Conservation (phyloP, 2,888 invertebrate species). For the Chrysolina americana region DNA sequence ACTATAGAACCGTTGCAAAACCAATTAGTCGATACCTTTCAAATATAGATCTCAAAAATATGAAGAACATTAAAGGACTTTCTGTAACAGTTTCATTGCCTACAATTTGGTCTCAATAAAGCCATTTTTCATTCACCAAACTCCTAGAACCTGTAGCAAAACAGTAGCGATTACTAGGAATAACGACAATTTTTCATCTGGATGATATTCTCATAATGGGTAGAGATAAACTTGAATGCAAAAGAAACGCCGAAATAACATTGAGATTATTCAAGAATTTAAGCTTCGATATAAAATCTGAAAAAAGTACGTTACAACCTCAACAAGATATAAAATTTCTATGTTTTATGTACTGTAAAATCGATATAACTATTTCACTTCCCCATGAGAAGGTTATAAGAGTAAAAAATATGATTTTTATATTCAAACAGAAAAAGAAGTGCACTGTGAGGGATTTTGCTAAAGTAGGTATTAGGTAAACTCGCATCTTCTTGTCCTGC, state of each 20-base stretch:
- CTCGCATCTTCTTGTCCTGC: too few relatives aligned
- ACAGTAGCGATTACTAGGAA: conserved; percentile 36
- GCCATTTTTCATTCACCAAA: conserved; percentile 52
- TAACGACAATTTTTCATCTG: conserved; percentile 46
- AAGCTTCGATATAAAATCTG: neutral
- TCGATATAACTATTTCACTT: neutral
- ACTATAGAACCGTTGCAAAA: conserved; percentile 48
- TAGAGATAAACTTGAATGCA: neutral
- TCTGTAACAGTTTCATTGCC: conserved; percentile 51
- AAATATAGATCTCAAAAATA: conserved; percentile 47
- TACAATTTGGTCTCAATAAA: conserved; percentile 46
- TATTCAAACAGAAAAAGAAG: neutral
- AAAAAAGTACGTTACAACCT: neutral
- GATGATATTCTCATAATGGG: conserved; percentile 49
- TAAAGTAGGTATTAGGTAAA: too few relatives aligned
- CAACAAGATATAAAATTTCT: neutral
- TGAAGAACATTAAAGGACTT: conserved; percentile 48
- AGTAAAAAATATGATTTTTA: neutral
- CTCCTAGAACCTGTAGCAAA: conserved; percentile 50
- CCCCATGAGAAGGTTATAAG: neutral
- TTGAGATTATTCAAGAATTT: neutral
- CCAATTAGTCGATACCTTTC: conserved; percentile 43
- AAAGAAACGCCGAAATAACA: neutral
- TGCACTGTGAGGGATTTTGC: too few relatives aligned
- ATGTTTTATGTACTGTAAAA: neutral